Evolutionary conservation across 1,140 invertebrate genomes (phyloP).

Genomic region (Drosophila bipectinata): DNA sequence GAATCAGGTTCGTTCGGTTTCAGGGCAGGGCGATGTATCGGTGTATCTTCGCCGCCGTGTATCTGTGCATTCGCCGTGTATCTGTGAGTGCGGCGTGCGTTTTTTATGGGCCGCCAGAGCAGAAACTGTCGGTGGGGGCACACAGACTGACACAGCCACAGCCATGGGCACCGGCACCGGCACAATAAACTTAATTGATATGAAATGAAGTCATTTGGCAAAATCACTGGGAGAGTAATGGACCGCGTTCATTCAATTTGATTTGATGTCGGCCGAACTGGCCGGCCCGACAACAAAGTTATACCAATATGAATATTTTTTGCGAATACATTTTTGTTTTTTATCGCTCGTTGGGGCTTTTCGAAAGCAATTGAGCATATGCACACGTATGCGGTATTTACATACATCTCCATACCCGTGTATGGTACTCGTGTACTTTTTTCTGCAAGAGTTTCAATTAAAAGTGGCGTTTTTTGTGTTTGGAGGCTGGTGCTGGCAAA

Average conservation of each 20-base stretch:
- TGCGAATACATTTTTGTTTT: conserved; percentile 37
- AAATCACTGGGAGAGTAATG: conserved; percentile 80
- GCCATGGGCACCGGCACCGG: conserved; percentile 29
- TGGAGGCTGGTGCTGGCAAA: conserved; percentile 15
- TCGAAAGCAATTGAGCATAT: conserved; percentile 63
- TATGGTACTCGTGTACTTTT: neutral
- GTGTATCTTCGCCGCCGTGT: conserved; percentile 30
- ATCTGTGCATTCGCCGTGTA: conserved; percentile 20
- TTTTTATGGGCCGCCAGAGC: conserved; percentile 38
- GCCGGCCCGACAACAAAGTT: conserved; percentile 24
- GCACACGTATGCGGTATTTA: conserved; percentile 18
- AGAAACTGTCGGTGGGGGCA: neutral
- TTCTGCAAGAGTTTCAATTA: conserved; percentile 63
- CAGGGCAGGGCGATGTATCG: conserved; percentile 62
- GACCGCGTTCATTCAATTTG: conserved; percentile 79
- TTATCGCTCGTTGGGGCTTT: conserved; percentile 40
- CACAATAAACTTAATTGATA: conserved; percentile 83
- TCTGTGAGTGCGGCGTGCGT: conserved; percentile 37
- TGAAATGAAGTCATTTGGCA: conserved; percentile 83
- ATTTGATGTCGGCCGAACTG: conserved; percentile 60
- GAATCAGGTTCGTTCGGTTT: conserved; percentile 80
- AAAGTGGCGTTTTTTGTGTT: conserved; percentile 49
- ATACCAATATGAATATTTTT: conserved; percentile 13
- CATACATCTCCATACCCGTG: conserved; percentile 18
- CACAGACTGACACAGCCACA: conserved; percentile 8